Percentiles rank a stretch among this genome's conserved stretches.
These are phyloP conservation scores for Nomada flava DNA, from an alignment of 2,888 invertebrate genomes.

Conservation along the genomic window DNA sequence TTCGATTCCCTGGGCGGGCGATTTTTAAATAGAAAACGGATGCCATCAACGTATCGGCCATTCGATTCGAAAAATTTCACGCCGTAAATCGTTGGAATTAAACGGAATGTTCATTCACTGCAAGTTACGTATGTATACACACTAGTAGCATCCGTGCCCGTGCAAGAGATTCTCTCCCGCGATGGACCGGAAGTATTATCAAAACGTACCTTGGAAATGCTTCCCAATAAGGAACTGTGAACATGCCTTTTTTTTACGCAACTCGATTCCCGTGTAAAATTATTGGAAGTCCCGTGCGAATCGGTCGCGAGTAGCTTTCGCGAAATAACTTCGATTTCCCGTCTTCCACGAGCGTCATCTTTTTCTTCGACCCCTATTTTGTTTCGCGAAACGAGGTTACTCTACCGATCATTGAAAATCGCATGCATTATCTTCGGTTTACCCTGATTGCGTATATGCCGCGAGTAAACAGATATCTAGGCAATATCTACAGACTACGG, in stretches of 20 bases:
- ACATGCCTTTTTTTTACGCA: conserved; percentile 56
- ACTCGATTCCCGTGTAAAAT: background rate
- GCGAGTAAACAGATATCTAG: background rate
- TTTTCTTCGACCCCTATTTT: conserved; percentile 55
- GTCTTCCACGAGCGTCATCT: conserved; percentile 45
- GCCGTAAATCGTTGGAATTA: background rate
- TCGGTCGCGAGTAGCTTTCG: background rate
- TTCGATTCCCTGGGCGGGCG: background rate
- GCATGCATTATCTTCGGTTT: background rate
- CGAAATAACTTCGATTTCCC: conserved; percentile 3
- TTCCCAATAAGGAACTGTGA: conserved; percentile 64
- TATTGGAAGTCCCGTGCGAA: background rate
- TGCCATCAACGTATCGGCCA: background rate
- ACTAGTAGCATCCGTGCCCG: too few relatives aligned
- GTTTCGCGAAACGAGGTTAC: conserved; percentile 56
- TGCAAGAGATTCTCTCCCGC: too few relatives aligned
- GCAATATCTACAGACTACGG: background rate
- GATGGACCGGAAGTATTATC: background rate
- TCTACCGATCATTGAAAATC: conserved; percentile 38
- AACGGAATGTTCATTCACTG: too few relatives aligned
- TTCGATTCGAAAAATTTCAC: background rate
- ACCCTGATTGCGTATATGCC: background rate
- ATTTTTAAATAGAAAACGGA: conserved; percentile 33
- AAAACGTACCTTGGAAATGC: conserved; percentile 62
- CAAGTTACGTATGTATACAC: too few relatives aligned